Percentiles rank a stretch among this genome's conserved stretches.
These are phyloP conservation scores for Danio jaintianensis DNA, from an alignment of 2,797 vertebrate genomes.

Conservation along the genomic window DNA sequence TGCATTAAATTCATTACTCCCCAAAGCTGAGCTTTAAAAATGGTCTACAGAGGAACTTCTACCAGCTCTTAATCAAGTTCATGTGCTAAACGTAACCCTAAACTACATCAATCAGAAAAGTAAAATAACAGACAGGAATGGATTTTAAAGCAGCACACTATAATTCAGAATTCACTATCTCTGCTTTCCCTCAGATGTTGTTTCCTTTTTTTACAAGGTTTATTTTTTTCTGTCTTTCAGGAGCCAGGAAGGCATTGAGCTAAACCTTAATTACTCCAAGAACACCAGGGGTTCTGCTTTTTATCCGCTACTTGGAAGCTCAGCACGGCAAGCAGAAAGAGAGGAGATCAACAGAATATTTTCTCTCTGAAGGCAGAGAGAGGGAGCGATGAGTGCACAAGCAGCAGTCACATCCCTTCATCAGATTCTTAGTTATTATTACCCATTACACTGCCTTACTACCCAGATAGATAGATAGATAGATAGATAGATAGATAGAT, in stretches of 20 bases:
- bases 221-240: conserved; percentile 56
- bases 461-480: conserved; percentile 6
- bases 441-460: neutral
- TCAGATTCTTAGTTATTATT: neutral
- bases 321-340: conserved; percentile 39
- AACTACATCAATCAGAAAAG: conserved; percentile 15
- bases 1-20: neutral
- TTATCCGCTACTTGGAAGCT: conserved; percentile 61
- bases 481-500: conserved; percentile 16
- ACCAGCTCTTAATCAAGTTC: neutral
- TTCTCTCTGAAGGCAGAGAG: conserved; percentile 29
- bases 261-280: conserved; percentile 77
- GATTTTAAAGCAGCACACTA: conserved; percentile 8
- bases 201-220: conserved; percentile 44
- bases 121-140: neutral
- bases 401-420: conserved; percentile 32
- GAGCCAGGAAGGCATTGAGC: conserved; percentile 70
- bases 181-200: conserved; percentile 46
- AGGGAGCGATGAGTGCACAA: conserved; percentile 20
- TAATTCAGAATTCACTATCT: conserved; percentile 53
- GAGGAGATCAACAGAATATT: conserved; percentile 44
- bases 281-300: conserved; percentile 74
- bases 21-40: neutral
- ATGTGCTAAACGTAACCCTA: conserved; percentile 9
- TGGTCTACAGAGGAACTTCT: conserved; percentile 1